Evolutionary conservation across 2,113 vertebrate genomes (phyloP), one percentile per base, ranked within the genome.

Genomic region (Petroica traversi): DNA sequence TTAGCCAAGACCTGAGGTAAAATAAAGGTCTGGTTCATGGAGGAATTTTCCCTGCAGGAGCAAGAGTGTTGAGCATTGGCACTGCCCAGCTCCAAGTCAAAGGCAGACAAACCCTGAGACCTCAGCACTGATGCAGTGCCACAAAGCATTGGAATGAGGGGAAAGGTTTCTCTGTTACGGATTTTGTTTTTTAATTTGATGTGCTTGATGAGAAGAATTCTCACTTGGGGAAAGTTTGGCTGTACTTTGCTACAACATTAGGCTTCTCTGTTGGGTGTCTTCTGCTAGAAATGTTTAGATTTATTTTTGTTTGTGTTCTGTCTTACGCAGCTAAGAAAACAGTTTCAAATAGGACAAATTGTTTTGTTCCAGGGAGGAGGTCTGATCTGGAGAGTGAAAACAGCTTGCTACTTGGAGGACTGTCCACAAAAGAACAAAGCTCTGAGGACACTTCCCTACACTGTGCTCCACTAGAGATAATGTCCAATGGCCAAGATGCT

Each of bases 321-420:
- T 92, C 96, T 95, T 96, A 79, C 0, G 19, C 97, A 97, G 95
- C 97, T 97, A 97, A 96, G 89, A 96, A 97, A 97, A 97, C 93
- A 97, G 62, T 92, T 95, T 92, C 78, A 63, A 95, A 89, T 75
- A 86, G 96, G 82, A 96, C 91, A 96, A 94, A 95, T 48, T 85
- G 80, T 97, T 80, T 95, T 94, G 75, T 96, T 94, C 93, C 85
- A 95, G 92, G 77, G 71, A 95, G 59, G 89, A 91, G 83, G 55
- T 80, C 78, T 89, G 69, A 88, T 85, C 85, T 80, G 77, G 59
- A 57, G 89, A 94, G 48, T 49, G 63, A 79, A 94, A 96, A 92
- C 85, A 94, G 89, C 74, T 96, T 85, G 54, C 67, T 92, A 22
- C 81, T 96, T 94, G 85, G 92, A 95, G 91, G 85, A 34, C 45